Conservation (phyloP, 2,113 vertebrate genomes). For the Catharus fuscescens region DNA sequence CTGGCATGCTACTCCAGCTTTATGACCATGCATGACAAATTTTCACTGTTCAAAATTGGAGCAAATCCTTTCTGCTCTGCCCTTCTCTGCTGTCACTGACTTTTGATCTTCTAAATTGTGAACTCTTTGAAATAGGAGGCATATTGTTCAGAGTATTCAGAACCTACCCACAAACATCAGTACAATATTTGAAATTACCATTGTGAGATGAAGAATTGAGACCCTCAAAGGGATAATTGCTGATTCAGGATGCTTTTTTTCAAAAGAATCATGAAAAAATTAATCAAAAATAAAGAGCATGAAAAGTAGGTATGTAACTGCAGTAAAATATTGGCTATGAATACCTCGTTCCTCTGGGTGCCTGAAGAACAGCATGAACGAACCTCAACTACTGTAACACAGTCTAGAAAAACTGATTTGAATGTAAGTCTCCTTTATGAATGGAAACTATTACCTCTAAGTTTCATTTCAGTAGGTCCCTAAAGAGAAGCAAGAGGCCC, state of each 20-base stretch:
- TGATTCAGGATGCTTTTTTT: background rate
- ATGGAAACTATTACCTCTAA: conserved; percentile 26
- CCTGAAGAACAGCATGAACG: background rate
- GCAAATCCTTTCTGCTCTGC: background rate
- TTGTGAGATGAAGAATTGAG: background rate
- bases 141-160: background rate
- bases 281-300: background rate
- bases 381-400: background rate
- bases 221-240: background rate
- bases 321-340: background rate
- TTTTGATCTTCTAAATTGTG: background rate
- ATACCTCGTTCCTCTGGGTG: background rate
- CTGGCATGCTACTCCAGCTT: background rate
- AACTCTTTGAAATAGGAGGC: background rate
- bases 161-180: background rate
- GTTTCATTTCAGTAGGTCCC: conserved; percentile 25
- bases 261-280: background rate
- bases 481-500: background rate
- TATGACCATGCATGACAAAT: background rate
- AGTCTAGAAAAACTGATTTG: background rate
- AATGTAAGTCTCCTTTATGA: background rate
- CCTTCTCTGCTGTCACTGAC: background rate
- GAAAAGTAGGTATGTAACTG: background rate
- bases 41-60: background rate
- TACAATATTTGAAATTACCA: background rate